A percentile compares a stretch with the other conserved stretches of the same genome.
These are phyloP conservation scores for Eumaeus atala DNA, from an alignment of 1,140 invertebrate genomes.

Conservation along the genomic window DNA sequence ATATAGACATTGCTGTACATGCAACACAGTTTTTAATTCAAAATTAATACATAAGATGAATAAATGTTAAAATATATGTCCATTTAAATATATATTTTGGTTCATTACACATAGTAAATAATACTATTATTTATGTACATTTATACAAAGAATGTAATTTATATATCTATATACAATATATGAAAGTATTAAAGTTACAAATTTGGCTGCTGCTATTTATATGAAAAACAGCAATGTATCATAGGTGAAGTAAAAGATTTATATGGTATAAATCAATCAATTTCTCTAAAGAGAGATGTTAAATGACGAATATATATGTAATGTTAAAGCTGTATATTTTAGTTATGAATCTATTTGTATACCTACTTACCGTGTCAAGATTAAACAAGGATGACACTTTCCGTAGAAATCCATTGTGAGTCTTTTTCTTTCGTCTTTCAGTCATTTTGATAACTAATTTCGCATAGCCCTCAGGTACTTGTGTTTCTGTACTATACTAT, in stretches of 20 bases:
- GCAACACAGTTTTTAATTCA: no score
- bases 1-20: no score
- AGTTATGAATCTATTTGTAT: neutral
- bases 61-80: no score
- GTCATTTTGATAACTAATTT: conserved; percentile 77
- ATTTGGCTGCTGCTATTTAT: conserved; percentile 27
- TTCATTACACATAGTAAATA: no score
- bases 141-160: neutral
- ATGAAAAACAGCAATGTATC: conserved; percentile 6
- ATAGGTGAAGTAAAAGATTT: conserved; percentile 5
- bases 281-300: neutral
- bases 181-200: neutral
- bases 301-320: neutral
- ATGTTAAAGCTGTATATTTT: conserved; percentile 13
- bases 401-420: conserved; percentile 87
- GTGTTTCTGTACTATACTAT: conserved; percentile 63
- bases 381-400: conserved; percentile 91
- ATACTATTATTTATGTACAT: no score
- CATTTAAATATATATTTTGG: no score
- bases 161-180: neutral
- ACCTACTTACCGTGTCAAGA: conserved; percentile 84
- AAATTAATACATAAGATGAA: no score
- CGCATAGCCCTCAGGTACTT: conserved; percentile 59
- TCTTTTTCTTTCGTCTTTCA: conserved; percentile 84
- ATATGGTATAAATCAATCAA: conserved; percentile 6